Evolutionary conservation across 1,140 invertebrate species (phyloP).

Genomic region (Drosophila kurseongensis): DNA sequence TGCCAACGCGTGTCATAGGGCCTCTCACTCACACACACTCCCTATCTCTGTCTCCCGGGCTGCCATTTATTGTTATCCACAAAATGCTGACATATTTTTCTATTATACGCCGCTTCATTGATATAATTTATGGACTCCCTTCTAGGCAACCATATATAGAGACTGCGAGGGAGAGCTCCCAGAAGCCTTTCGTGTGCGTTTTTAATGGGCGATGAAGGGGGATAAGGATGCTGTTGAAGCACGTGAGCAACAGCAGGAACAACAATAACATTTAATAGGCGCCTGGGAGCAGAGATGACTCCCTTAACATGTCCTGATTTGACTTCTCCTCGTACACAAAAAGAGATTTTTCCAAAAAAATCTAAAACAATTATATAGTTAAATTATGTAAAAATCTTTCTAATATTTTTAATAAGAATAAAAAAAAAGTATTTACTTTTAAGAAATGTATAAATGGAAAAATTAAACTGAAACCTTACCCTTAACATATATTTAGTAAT

Average conservation of each 20-base stretch:
- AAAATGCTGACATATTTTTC: conserved; percentile 68
- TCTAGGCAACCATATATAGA: conserved; percentile 29
- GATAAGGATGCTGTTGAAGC: conserved; percentile 15
- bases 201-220: conserved; percentile 46
- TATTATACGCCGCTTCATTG: conserved; percentile 48
- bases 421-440: too few relatives aligned
- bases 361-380: too few relatives aligned
- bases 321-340: conserved; percentile 6
- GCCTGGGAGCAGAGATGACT: conserved; percentile 21
- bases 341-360: background rate
- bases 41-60: conserved; percentile 19
- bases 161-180: conserved; percentile 11
- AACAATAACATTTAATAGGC: conserved; percentile 47
- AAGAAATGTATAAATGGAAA: too few relatives aligned
- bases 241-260: conserved; percentile 36
- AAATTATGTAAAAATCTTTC: too few relatives aligned
- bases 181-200: conserved; percentile 57
- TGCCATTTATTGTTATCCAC: conserved; percentile 65
- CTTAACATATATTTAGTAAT: too few relatives aligned
- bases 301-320: conserved; percentile 38
- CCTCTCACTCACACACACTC: conserved; percentile 1
- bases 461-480: too few relatives aligned
- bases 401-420: too few relatives aligned
- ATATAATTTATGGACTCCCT: conserved; percentile 48
- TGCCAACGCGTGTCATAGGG: conserved; percentile 42